Evolutionary conservation across 2,888 invertebrate species (phyloP).

Genomic region (Epistrophe eligans): DNA sequence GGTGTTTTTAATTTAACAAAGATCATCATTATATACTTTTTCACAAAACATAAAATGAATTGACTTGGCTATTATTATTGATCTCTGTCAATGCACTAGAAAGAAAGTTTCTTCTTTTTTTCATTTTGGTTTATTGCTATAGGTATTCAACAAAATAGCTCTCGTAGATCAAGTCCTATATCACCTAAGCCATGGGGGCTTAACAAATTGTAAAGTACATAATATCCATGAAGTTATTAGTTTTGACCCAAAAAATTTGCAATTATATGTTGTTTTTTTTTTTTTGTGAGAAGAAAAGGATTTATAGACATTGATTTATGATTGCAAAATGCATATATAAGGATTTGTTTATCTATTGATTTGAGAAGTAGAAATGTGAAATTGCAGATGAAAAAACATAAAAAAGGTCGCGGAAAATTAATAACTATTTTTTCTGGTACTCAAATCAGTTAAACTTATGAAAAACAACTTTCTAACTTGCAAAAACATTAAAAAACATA

Average conservation of each 20-base stretch:
- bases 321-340: background rate
- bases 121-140: slow-evolving; percentile 12
- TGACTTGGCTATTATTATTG: slow-evolving; percentile 56
- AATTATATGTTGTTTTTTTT: background rate
- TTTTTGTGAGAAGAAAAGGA: slow-evolving; percentile 39
- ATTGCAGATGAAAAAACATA: background rate
- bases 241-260: slow-evolving; percentile 35
- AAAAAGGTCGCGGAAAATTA: background rate
- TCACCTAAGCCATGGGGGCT: background rate
- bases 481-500: too few relatives aligned
- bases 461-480: slow-evolving; percentile 7
- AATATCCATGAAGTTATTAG: slow-evolving; percentile 22
- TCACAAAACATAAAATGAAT: slow-evolving; percentile 25
- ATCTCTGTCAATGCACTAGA: slow-evolving; percentile 42
- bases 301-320: slow-evolving; percentile 51
- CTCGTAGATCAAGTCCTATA: slow-evolving; percentile 58
- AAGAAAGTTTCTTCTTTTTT: slow-evolving; percentile 68
- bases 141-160: slow-evolving; percentile 25
- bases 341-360: background rate
- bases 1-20: slow-evolving; percentile 63
- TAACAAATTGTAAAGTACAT: background rate
- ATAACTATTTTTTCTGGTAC: slow-evolving; percentile 1
- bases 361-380: background rate
- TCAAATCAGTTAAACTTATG: background rate
- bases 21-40: slow-evolving; percentile 27